Evolutionary conservation across 1,140 invertebrate genomes (phyloP), one percentile per base, ranked within the genome.

Genomic region (Aphis craccivora): DNA sequence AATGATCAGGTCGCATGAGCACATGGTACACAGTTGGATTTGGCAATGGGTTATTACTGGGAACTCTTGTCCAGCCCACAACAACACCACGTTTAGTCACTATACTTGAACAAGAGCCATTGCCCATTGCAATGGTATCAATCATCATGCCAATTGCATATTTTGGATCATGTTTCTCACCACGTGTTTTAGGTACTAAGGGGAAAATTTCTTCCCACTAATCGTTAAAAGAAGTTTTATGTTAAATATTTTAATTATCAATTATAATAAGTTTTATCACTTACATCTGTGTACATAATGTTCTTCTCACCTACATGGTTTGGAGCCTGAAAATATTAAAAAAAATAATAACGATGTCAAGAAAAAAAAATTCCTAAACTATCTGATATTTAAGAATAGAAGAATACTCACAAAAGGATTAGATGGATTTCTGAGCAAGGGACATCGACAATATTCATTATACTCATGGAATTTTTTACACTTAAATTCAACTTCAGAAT

Each of bases 91-190:
- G 45, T 86, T 84, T 86, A 53, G n/a, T 51, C 14, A 83, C 22
- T 37, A 83, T 51, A 30, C 40, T 51, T 37, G 76, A 30, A 83
- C 81, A 25, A 45, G 25, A 81, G 30, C 37, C 9, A 83, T 25
- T 86, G 9, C 76, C 76, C 45, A n/a, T 51, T 4, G n/a, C 11
- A 84, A 91, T 37, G 8, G 18, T 51, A 37, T 53, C 81, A 43
- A 93, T 53, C 48, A 93, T 86, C 91, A 93, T 93, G 35, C 91
- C 91, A 84, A 93, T 53, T 8, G 81, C 37, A 84, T 84, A 93
- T n/a, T 93, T 86, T 53, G 81, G 91, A 53, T 93, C 81, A 86
- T 86, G 30, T 23, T 30, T 45, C 30, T 43, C 76, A 45, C 90
- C 90, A 81, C 67, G 90, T 22, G 0, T 93, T 86, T 93, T 86